These are phyloP conservation scores for Cossypha polioptera DNA, from an alignment of 2,797 vertebrate species.

Conservation along the genomic window DNA sequence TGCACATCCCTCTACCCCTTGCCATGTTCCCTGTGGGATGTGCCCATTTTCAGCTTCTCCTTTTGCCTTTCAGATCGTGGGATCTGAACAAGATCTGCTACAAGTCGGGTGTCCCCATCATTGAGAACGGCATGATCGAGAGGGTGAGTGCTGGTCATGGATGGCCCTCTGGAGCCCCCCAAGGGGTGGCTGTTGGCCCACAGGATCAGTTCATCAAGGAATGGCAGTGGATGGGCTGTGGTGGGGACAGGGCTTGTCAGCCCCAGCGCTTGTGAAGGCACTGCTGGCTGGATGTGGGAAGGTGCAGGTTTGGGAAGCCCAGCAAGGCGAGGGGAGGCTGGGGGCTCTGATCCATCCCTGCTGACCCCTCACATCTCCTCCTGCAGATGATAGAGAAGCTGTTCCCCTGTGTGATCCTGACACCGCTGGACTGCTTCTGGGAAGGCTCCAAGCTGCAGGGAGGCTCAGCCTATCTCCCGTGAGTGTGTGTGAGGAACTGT, in stretches of 20 bases:
- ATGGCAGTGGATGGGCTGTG: background rate
- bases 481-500: conserved; percentile 78
- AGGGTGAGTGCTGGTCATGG: conserved; percentile 78
- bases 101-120: conserved; percentile 96
- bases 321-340: too few relatives aligned
- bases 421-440: conserved; percentile 98
- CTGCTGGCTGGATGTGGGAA: background rate
- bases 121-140: conserved; percentile 98
- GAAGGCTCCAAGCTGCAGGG: conserved; percentile 97
- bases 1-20: background rate
- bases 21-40: rapidly evolving
- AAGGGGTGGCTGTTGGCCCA: background rate
- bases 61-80: conserved; percentile 85
- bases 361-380: background rate
- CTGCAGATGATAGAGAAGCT: conserved; percentile 98
- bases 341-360: background rate
- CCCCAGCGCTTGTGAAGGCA: background rate
- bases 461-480: conserved; percentile 97
- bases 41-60: background rate
- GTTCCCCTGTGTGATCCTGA: conserved; percentile 98
- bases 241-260: background rate
- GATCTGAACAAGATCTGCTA: conserved; percentile 99
- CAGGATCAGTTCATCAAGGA: background rate
- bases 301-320: background rate
- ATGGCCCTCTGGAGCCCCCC: rapidly evolving